Conservation (phyloP, 2,888 invertebrate species). For the Megalurothrips usitatus region DNA sequence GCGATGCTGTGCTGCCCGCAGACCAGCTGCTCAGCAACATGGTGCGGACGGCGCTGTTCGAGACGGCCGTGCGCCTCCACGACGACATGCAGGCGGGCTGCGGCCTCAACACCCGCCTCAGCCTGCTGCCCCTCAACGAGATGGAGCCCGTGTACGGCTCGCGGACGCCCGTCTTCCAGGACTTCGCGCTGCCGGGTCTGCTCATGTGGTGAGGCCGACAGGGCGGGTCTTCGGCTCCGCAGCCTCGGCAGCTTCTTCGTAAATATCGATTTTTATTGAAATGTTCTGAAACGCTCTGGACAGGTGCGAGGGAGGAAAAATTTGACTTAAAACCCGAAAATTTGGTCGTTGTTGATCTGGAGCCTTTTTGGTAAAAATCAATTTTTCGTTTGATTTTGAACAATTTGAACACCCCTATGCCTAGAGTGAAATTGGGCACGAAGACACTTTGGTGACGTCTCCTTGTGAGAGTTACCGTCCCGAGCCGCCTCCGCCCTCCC, state of each 20-base stretch:
- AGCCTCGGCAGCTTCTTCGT: not conserved
- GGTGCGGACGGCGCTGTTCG: not conserved
- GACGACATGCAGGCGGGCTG: conserved; percentile 1
- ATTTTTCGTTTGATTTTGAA: too few species aligned
- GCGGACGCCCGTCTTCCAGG: not conserved
- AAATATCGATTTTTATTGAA: not conserved
- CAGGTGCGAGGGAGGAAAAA: too few species aligned
- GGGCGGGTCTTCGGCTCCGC: not conserved
- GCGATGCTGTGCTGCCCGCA: not conserved
- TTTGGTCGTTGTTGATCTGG: too few species aligned
- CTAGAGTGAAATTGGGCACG: too few species aligned
- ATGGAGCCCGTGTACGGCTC: not conserved
- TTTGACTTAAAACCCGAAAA: too few species aligned
- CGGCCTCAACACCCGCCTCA: not conserved
- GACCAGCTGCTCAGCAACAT: not conserved
- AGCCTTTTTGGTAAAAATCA: too few species aligned
- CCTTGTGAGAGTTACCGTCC: too few species aligned
- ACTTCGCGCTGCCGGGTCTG: not conserved
- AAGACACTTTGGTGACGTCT: too few species aligned
- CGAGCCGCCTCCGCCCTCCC: too few species aligned
- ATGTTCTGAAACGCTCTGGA: not conserved
- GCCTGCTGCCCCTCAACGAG: not conserved
- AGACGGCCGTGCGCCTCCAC: not conserved
- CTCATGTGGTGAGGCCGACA: not conserved
- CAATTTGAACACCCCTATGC: too few species aligned